Evolutionary conservation across 2,888 invertebrate species (phyloP), one percentile per base, ranked within the genome.

Genomic region (Sarcophaga variegata): DNA sequence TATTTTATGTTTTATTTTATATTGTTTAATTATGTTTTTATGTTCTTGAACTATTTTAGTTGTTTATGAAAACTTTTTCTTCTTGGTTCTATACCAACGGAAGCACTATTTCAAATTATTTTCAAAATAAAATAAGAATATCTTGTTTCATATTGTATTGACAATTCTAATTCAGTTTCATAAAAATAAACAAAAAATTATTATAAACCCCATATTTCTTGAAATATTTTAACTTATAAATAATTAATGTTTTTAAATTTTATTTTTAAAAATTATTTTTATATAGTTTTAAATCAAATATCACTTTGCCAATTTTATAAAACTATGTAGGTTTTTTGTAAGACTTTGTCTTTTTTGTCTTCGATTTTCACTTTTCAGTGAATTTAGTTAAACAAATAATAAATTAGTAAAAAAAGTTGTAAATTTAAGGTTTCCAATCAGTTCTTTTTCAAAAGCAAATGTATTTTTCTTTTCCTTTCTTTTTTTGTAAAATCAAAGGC

Each of bases 241-340:
- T 63, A 66, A 27, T 66, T 63, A 66, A 27, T 66, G 20, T 67
- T 60, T 60, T 69, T 54, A 25, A 22, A 60, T n/a, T n/a, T 60
- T 60, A 72, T 11, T 59, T 47, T 47, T 54, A 17, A 22, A 69
- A 62, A 27, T 47, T 10, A 25, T 47, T 71, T 62, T 72, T 1
- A 27, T n/a, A 62, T 62, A 27, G 12, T 74, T 45, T 49, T 62
- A 63, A 72, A 72, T 80, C 72, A 74, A 67, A 62, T 81, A 81
- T 85, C 85, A 81, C 81, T 77, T 77, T 72, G 78, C 54, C 63
- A 78, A 85, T 77, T 85, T 77, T 77, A 77, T 17, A 72, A 81
- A 75, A 64, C 54, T 82, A 59, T 76, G 59, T 20, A n/a, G 75
- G 22, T 78, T 17, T 75, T 72, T 69, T 64, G 60, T 45, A 75